Base-by-base conservation (phyloP, 1,140 invertebrate genomes). In the Trinorchestia longiramus region DNA sequence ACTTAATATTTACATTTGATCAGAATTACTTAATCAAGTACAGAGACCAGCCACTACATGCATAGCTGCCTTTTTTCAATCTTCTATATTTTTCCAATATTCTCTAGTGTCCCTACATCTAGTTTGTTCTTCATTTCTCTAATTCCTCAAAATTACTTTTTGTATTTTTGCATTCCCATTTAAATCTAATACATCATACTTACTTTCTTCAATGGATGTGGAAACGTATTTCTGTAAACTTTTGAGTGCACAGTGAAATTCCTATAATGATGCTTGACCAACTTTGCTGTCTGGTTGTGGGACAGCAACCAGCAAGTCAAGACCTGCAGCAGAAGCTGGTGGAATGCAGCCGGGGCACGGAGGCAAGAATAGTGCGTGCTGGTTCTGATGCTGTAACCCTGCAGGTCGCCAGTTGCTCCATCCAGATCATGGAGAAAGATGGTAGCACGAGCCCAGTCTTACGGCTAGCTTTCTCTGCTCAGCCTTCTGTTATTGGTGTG, bases 361-460 rank as follows among this genome's bases (percentile, higher is more conserved):
- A 91, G 19, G 43, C 43, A 41, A 42, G 88, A 15, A 15, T 91
- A 15, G 28, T 42, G 43, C 88, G 88, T 15, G 88, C 88, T 0
- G 41, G 88, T 91, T 41, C 19, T 91, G 88, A 91, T 43, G 19
- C 88, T 19, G 88, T 91, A 23, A 41, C 88, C 41, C 88, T 91
- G 88, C 88, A 91, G 88, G 88, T 91, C 41, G 41, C 88, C 88
- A 91, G 88, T 36, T 91, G 41, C 88, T 91, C 88, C 88, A 15
- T 91, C 41, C 88, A 91, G 43, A 44, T 91, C 41, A 42, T 91
- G 88, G 88, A 91, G 41, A 91, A 44, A 42, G 41, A 44, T 91
- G 88, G 88, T 15, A 28, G 11, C 41, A 42, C 41, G 11, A 28
- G 88, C 19, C 41, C 88, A 91, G 88, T 91, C 41, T 91, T 91